phyloP scores from a whole-genome alignment of 2,888 invertebrate species.

The Scelioninae gen. 1 region DNA sequence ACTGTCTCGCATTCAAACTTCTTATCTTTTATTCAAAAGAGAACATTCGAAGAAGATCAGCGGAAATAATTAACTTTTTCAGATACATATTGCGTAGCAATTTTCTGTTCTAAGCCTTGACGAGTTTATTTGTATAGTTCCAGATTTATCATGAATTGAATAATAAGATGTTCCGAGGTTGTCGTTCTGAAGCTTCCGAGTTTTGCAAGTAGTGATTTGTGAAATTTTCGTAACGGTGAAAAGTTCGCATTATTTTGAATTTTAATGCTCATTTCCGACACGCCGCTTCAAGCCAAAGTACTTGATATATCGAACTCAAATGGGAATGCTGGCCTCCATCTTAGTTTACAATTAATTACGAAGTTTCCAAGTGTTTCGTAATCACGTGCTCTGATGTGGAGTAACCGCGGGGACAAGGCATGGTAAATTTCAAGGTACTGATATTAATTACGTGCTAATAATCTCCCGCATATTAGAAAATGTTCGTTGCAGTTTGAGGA shows the following conservation, averaged over 20 bases:
- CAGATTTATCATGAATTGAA: background rate
- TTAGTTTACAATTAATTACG: constrained; percentile 28
- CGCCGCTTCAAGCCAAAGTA: background rate
- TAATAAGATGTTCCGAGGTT: background rate
- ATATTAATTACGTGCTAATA: constrained; percentile 19
- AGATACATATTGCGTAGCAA: too few relatives aligned
- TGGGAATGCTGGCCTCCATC: constrained; percentile 17
- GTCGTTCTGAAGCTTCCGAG: background rate
- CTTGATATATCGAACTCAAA: constrained; percentile 15
- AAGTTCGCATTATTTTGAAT: constrained; percentile 11
- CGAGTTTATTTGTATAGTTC: background rate
- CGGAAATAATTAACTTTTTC: too few relatives aligned
- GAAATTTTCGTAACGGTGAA: background rate
- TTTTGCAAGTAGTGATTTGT: constrained; percentile 1
- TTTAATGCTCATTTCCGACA: constrained; percentile 4
- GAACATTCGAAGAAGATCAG: too few relatives aligned
- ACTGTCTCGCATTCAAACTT: too few relatives aligned
- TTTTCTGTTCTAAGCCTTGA: background rate
- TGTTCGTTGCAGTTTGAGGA: background rate
- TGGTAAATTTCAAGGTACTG: constrained; percentile 1
- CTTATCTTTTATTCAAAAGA: too few relatives aligned
- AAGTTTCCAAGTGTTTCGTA: constrained; percentile 33
- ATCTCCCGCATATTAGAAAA: constrained; percentile 17
- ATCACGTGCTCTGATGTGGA: constrained; percentile 7
- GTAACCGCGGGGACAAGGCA: background rate